Conservation (phyloP, 92 coral and sea anemone species). For the Muricea muricata region DNA sequence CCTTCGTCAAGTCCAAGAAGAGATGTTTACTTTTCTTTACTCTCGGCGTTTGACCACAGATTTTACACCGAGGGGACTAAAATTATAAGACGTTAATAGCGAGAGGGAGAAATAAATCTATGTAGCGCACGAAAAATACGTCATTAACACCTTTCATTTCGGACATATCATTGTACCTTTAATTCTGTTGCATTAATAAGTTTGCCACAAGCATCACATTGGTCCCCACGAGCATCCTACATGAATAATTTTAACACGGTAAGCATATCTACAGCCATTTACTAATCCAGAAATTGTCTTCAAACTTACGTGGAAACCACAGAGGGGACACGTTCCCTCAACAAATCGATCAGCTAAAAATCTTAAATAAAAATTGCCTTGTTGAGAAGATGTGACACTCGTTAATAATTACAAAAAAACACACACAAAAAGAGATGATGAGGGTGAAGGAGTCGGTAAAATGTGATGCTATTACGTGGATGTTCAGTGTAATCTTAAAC, state of each 20-base stretch:
- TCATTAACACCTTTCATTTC: background rate
- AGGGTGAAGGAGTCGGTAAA: no score
- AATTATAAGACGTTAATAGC: no score
- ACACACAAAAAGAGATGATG: no score
- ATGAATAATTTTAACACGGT: background rate
- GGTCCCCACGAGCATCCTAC: conserved; percentile 98
- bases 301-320: conserved; percentile 80
- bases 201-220: conserved; percentile 98
- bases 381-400: no score
- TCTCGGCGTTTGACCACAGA: conserved; percentile 83
- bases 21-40: conserved; percentile 87
- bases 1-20: conserved; percentile 90
- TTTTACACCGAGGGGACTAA: conserved; percentile 92
- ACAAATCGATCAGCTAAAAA: conserved; percentile 98
- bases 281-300: background rate
- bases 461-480: no score
- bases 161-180: conserved; percentile 68
- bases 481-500: no score
- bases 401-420: no score
- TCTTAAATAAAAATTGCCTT: conserved; percentile 42
- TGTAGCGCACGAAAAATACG: no score
- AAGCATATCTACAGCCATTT: background rate
- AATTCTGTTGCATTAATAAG: conserved; percentile 95
- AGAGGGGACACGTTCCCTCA: conserved; percentile 94
- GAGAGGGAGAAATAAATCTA: no score